These are phyloP conservation scores for Malurus cyaneus DNA, from an alignment of 2,113 vertebrate species.

Conservation along the genomic window DNA sequence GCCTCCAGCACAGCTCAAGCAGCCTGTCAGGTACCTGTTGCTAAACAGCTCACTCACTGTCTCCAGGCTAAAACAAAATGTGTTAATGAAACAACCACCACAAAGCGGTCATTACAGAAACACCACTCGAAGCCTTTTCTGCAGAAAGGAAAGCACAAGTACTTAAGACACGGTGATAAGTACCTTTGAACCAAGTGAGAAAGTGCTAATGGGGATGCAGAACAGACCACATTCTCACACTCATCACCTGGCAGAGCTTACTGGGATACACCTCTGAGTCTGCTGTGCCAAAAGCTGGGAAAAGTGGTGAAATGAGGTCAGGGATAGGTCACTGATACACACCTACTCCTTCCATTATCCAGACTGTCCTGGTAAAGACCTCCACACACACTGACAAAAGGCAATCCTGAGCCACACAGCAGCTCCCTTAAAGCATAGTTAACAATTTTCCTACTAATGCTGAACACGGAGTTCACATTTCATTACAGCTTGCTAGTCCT, in stretches of 20 bases:
- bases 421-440: not conserved
- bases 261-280: not conserved
- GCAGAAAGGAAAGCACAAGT: not conserved
- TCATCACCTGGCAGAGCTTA: not conserved
- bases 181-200: not conserved
- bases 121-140: not conserved
- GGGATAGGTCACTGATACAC: not conserved
- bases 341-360: not conserved
- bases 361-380: not conserved
- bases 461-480: not conserved
- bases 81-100: not conserved
- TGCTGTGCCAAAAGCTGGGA: not conserved
- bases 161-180: not conserved
- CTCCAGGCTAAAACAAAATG: conserved; percentile 26
- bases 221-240: not conserved
- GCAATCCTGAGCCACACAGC: not conserved
- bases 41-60: not conserved
- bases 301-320: not conserved
- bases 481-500: not conserved
- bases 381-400: not conserved
- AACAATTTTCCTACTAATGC: not conserved
- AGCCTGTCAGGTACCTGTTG: not conserved
- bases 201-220: not conserved
- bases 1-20: not conserved
- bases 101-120: not conserved